phyloP scores from a whole-genome alignment of 2,797 vertebrate species.

The Manis crassicaudata region DNA sequence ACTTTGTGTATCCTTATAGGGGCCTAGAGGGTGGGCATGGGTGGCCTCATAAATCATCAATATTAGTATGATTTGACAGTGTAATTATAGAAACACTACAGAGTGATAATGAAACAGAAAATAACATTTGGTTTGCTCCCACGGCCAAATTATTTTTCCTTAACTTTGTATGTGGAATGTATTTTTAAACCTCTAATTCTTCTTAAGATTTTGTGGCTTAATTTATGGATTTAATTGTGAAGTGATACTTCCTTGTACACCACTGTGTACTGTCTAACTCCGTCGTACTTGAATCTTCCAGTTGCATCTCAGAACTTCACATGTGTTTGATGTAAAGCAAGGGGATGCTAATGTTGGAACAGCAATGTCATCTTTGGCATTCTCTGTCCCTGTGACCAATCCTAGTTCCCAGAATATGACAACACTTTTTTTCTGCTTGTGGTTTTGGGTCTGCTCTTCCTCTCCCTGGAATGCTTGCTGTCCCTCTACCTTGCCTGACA shows the following conservation, averaged over 20 bases:
- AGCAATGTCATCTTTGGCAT: not conserved
- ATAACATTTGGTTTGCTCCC: slow-evolving; percentile 16
- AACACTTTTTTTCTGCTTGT: not conserved
- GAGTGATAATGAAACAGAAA: slow-evolving; percentile 14
- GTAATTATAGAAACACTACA: slow-evolving; percentile 46
- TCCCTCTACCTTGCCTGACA: not conserved
- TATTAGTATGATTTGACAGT: slow-evolving; percentile 40
- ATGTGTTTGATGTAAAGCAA: not conserved
- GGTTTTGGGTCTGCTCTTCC: not conserved
- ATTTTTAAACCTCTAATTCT: not conserved
- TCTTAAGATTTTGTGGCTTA: not conserved
- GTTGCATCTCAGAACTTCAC: not conserved
- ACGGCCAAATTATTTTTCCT: slow-evolving; percentile 28
- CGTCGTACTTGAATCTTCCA: not conserved
- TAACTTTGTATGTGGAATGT: slow-evolving; percentile 23
- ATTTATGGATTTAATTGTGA: slow-evolving; percentile 49
- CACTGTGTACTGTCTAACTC: not conserved
- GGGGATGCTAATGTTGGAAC: not conserved
- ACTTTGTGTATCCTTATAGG: not conserved
- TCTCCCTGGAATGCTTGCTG: not conserved
- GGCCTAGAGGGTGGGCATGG: not conserved
- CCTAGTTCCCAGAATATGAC: not conserved
- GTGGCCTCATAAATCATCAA: not conserved
- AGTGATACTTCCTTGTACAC: not conserved
- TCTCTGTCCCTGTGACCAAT: not conserved